Evolutionary conservation across 37 sponge, comb jelly and placozoan species (phyloP), one percentile per base, ranked within the genome.

Genomic region (Crambe crambe): DNA sequence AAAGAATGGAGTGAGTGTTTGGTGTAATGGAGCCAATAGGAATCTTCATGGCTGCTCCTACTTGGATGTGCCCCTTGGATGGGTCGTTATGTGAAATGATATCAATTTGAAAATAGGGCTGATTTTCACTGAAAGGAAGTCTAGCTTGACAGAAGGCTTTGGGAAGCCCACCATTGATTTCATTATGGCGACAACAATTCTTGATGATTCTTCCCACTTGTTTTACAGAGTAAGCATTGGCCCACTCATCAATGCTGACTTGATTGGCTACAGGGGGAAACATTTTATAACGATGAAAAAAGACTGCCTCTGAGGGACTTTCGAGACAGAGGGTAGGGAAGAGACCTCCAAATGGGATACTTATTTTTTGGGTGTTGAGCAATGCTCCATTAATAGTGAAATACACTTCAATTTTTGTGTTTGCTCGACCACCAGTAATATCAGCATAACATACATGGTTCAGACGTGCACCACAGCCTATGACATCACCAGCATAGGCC

Each of bases 401-500:
- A 30, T 37, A 84, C 51, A 84, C 71, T 68, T 84, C 80, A 1
- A 76, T 42, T n/a, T 68, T 67, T 0, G 38, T 41, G 3, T 56
- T 31, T 34, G 4, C 5, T 26, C 35, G 26, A 17, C 72, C 59
- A 47, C 54, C 4, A 25, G 29, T 20, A 31, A 67, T 57, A 25
- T 23, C 37, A 23, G 73, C 18, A 42, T 80, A 68, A 21, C 37
- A 17, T 8, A 76, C 70, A 21, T 42, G 23, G 27, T 42, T 73
- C 35, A 89, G 79, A 21, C 40, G 25, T 20, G 87, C 37, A 41
- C 92, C 92, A 80, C 92, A 92, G 54, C 92, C 92, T 61, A 92
- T 68, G 6, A 75, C 76, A 35, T 92, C 73, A 39, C 92, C 92
- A 18, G 58, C 18, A 32, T 31, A 64, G 4, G 66, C 27, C 43